Evolutionary conservation across 2,113 vertebrate genomes (phyloP).

Genomic region (Mesembrinibis cayennensis): DNA sequence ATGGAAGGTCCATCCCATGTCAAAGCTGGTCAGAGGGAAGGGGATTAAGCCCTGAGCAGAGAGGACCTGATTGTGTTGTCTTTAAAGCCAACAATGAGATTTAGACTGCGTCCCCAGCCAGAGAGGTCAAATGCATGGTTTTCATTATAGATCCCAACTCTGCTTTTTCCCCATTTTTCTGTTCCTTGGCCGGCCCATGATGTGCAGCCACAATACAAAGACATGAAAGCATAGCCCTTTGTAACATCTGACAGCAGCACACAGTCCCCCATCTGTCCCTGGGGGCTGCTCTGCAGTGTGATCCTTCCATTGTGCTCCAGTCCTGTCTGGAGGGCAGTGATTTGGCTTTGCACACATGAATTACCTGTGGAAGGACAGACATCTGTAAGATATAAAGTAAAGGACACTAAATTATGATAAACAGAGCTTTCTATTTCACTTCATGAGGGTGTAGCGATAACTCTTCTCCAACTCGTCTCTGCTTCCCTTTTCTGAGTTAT

Average conservation of each 20-base stretch:
- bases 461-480: not conserved
- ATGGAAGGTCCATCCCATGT: not conserved
- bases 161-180: not conserved
- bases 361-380: constrained; percentile 1
- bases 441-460: not conserved
- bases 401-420: not conserved
- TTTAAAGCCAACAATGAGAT: not conserved
- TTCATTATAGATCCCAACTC: not conserved
- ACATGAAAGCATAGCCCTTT: not conserved
- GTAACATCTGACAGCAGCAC: not conserved
- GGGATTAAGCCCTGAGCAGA: not conserved
- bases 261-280: not conserved
- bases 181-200: not conserved
- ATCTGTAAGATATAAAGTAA: not conserved
- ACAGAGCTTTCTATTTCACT: not conserved
- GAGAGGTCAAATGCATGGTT: not conserved
- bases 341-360: not conserved
- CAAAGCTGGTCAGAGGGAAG: not conserved
- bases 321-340: not conserved
- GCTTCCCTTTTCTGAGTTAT: constrained; percentile 8
- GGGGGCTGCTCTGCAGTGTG: not conserved
- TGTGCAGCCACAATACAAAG: not conserved
- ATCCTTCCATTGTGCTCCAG: not conserved
- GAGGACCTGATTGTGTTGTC: not conserved
- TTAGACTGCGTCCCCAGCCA: not conserved